phyloP scores from a whole-genome alignment of 2,888 invertebrate species.

The Meiosimyza decipiens region DNA sequence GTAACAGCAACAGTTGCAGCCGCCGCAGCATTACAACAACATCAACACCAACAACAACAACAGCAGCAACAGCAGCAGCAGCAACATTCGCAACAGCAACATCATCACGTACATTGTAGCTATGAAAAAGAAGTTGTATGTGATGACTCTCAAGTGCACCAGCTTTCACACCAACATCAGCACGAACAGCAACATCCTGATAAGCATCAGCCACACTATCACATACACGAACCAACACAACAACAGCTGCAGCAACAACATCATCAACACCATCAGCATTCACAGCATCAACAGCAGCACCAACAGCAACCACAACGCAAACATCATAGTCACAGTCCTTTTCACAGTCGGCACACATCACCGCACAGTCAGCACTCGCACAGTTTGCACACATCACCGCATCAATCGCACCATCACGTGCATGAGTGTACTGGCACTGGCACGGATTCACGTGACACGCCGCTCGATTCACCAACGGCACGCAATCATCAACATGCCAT shows the following conservation, averaged over 20 bases:
- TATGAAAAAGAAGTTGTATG: conserved; percentile 66
- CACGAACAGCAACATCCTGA: conserved; percentile 47
- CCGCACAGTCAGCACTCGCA: conserved; percentile 57
- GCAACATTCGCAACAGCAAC: conserved; percentile 45
- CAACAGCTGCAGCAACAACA: conserved; percentile 41
- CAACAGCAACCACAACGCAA: conserved; percentile 52
- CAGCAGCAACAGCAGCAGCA: conserved; percentile 38
- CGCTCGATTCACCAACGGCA: conserved; percentile 40
- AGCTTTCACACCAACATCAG: conserved; percentile 51
- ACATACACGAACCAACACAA: conserved; percentile 44
- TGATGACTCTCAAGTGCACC: conserved; percentile 62
- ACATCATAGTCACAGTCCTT: conserved; percentile 51
- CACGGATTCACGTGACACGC: conserved; percentile 32
- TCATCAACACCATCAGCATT: conserved; percentile 30
- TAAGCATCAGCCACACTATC: conserved; percentile 49
- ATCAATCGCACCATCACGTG: conserved; percentile 52
- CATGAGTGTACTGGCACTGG: conserved; percentile 43
- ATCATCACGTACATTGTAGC: conserved; percentile 64
- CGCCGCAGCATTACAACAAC: conserved; percentile 48
- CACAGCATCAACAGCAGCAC: conserved; percentile 40
- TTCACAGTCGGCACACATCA: conserved; percentile 58
- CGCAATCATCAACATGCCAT: conserved; percentile 43
- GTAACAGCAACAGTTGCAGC: conserved; percentile 50
- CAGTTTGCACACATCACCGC: conserved; percentile 54
- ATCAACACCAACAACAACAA: conserved; percentile 52